Evolutionary conservation across 2,113 vertebrate species (phyloP).

Genomic region (Ictidomys tridecemlineatus): DNA sequence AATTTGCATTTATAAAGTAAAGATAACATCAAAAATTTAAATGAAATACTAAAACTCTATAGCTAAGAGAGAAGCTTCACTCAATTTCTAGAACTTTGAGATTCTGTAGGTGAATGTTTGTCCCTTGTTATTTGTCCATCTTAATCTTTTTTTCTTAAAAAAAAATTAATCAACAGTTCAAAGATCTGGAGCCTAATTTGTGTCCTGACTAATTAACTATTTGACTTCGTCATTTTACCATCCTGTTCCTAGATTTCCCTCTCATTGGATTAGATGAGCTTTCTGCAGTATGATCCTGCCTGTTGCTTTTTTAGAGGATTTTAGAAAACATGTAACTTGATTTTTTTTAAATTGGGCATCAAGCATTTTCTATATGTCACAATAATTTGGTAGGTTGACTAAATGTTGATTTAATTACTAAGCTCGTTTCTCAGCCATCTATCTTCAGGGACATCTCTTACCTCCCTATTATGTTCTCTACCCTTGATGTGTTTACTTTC

Average conservation of each 20-base stretch:
- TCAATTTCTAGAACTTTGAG: conserved; percentile 22
- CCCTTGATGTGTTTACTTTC: background rate
- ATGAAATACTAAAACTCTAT: background rate
- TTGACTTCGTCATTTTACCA: background rate
- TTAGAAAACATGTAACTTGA: background rate
- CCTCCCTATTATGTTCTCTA: background rate
- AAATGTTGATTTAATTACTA: conserved; percentile 36
- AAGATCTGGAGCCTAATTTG: background rate
- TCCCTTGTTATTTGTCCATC: background rate
- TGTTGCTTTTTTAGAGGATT: conserved; percentile 21
- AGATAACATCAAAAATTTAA: conserved; percentile 2
- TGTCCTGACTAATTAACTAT: background rate
- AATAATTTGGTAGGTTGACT: conserved; percentile 31
- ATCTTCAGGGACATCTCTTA: conserved; percentile 8
- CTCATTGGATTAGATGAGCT: background rate
- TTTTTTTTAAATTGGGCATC: background rate
- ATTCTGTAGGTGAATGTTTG: background rate
- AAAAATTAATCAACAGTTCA: background rate
- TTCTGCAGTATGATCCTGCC: background rate
- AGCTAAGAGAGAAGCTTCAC: background rate
- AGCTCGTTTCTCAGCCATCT: conserved; percentile 9
- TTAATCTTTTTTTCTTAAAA: background rate
- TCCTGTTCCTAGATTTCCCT: background rate
- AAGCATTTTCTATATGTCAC: background rate
- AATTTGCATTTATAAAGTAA: conserved; percentile 16